These are phyloP conservation scores for Gnathonemus echidnorhynchus DNA, from an alignment of 2,113 vertebrate genomes.

Conservation along the genomic window DNA sequence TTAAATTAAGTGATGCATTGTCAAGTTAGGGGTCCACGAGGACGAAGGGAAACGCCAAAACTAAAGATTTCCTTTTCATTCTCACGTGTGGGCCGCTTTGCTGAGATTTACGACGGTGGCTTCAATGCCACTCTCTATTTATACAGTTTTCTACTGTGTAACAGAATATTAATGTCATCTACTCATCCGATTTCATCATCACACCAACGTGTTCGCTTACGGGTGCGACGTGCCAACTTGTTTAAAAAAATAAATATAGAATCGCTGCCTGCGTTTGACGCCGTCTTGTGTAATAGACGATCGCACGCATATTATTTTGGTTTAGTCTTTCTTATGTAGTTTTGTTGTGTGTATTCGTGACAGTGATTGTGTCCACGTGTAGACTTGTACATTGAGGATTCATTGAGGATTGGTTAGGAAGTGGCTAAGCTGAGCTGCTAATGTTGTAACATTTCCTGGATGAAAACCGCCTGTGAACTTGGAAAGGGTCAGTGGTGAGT, in stretches of 20 bases:
- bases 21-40: neutral
- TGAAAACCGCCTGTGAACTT: constrained; percentile 1
- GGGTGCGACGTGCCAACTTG: neutral
- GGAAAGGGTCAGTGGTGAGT: constrained; percentile 9
- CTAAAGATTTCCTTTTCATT: neutral
- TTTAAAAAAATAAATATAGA: neutral
- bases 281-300: neutral
- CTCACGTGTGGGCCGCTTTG: neutral
- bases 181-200: neutral
- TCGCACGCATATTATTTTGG: neutral
- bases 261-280: neutral
- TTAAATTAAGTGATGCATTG: neutral
- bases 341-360: neutral
- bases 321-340: neutral
- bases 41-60: neutral
- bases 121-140: neutral
- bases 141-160: neutral
- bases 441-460: constrained; percentile 9
- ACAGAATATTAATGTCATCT: neutral
- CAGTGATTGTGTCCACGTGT: neutral
- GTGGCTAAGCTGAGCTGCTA: neutral
- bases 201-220: neutral
- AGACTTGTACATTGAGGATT: neutral
- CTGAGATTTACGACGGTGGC: neutral
- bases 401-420: neutral